phyloP scores from a whole-genome alignment of 2,113 vertebrate genomes.

The Eulemur macaco region DNA sequence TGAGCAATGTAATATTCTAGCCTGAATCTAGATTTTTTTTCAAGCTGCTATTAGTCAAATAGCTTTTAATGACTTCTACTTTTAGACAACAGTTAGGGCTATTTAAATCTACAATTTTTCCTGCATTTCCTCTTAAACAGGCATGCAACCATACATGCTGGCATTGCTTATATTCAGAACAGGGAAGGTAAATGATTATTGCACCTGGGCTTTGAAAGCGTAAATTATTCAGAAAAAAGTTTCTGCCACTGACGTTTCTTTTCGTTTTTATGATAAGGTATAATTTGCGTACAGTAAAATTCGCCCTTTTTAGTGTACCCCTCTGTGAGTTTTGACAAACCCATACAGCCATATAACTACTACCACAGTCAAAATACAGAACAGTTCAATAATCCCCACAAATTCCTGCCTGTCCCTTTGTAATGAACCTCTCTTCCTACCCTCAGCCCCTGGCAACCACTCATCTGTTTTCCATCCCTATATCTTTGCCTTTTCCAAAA shows the following conservation, averaged over 20 bases:
- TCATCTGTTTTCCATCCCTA: neutral
- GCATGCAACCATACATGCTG: neutral
- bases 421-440: neutral
- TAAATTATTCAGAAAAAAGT: neutral
- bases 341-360: neutral
- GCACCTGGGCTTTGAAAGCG: neutral
- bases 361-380: neutral
- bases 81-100: constrained; percentile 68
- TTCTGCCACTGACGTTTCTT: neutral
- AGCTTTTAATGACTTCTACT: constrained; percentile 79
- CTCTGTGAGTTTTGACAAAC: neutral
- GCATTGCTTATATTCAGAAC: neutral
- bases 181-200: constrained; percentile 1
- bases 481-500: neutral
- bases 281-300: neutral
- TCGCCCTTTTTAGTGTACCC: neutral
- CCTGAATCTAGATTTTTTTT: constrained; percentile 77
- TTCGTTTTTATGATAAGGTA: neutral
- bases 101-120: constrained; percentile 59
- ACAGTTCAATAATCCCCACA: neutral
- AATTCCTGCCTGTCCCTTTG: neutral
- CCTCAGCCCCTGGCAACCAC: neutral
- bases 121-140: constrained; percentile 24
- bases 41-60: constrained; percentile 81
- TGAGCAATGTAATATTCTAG: constrained; percentile 68